Conservation (phyloP, 1,140 invertebrate species). For the Araneus ventricosus region DNA sequence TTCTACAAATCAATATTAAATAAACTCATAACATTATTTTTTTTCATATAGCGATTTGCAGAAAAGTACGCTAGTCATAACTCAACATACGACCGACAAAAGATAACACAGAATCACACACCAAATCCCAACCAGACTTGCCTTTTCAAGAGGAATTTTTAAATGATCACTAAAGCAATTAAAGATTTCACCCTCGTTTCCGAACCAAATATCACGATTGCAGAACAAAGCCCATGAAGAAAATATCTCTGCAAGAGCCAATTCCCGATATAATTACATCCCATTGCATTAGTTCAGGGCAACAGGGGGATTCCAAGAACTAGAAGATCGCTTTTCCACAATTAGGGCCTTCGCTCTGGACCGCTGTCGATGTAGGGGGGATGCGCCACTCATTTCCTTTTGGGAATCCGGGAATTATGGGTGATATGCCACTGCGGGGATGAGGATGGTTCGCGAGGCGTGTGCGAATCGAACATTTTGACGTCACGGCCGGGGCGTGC, state of each 20-base stretch:
- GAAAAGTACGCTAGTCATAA: no score
- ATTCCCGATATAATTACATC: not conserved
- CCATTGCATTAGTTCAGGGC: not conserved
- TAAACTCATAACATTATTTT: no score
- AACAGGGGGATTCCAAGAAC: not conserved
- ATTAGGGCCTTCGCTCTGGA: not conserved
- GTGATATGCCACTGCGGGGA: not conserved
- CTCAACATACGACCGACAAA: no score
- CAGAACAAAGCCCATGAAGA: not conserved
- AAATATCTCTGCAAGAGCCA: no score
- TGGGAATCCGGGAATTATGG: constrained; percentile 1
- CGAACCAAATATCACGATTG: not conserved
- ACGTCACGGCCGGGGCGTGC: constrained; percentile 34
- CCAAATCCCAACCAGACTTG: no score
- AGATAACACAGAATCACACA: no score
- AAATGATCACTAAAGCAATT: not conserved
- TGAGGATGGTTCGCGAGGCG: not conserved
- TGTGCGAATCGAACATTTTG: constrained; percentile 5
- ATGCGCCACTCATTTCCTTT: not conserved
- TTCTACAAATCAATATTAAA: no score
- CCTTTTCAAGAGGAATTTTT: no score
- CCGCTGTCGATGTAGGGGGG: not conserved
- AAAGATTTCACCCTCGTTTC: not conserved
- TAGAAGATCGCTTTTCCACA: not conserved
- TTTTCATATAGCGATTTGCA: no score